Base-by-base conservation (phyloP, 2,888 invertebrate species). In the Isotomurus palustris region DNA sequence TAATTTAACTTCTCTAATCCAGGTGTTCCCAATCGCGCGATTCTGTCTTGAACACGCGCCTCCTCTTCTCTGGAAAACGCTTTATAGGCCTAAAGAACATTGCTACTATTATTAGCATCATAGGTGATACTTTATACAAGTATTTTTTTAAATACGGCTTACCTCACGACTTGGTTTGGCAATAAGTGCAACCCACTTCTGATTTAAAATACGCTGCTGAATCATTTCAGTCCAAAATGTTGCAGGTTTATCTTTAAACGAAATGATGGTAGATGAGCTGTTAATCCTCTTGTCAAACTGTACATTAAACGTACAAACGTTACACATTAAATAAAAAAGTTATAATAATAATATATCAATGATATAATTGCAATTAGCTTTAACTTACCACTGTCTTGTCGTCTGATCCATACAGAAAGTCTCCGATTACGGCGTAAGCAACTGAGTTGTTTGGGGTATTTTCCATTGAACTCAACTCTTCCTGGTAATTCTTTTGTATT, bases 401-500 rank as follows among this genome's bases (percentile, higher is more conserved):
- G 43, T 79, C 82, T 53, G 83, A 81, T 14, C 91, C 90, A 75
- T 91, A 92, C 27, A 94, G 77, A 72, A 88, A 85, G 73, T 93
- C 90, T 0, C 86, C 87, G 66, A 92, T 88, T 52, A 88, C 80
- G 70, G 85, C 81, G 73, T 84, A 85, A 0, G 90, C 87, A 49
- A 92, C 78, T 0, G 84, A 80, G 65, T 86, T 84, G 72, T 91
- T 88, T 0, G 91, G 90, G 66, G 80, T 81, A 14, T 82, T 83
- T 75, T 90, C 93, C 47, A 91, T 79, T 73, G 81, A 81, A 58
- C 84, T 85, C 35, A 86, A 76, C 59, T 81, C 80, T 72, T 87
- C 86, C 12, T 87, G 75, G 58, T 84, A 81, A 70, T 84, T 84
- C 58, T 86, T 83, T 68, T 83, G 82, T 38, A 92, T 80, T 8